Base-by-base conservation (phyloP, 2,113 vertebrate genomes). In the Hipposideros armiger region DNA sequence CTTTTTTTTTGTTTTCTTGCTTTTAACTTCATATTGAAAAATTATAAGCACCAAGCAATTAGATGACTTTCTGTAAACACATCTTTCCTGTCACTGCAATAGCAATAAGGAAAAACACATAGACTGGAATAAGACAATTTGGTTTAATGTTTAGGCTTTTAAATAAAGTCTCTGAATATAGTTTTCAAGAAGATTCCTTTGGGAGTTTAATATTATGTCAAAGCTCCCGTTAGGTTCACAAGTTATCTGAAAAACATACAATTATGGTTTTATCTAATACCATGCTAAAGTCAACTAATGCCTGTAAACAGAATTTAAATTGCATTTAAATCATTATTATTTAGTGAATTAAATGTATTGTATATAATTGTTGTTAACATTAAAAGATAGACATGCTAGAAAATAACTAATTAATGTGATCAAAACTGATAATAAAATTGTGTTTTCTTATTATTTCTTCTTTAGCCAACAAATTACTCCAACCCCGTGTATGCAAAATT, bases 401-500 rank as follows among this genome's bases (percentile, higher is more conserved):
- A 91, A 91, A 62, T 76, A 60, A 81, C 8, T 50, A 36, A 96
- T 10, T 64, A 32, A 58, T 78, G 5, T 76, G 5, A 0, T 91
- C 3, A 77, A 82, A 20, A 76, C 1, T 36, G 16, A 32, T 81
- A 94, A 84, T 64, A 83, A 85, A 76, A 87, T 45, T 36, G 17
- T 84, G 64, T 42, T 94, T 97, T 3, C 85, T 96, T 95, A 32
- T 89, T 97, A 96, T 97, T 81, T 94, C 52, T 76, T 22, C 98
- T 98, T 72, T 98, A 99, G 99, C 99, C 99, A 95, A 99, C 99
- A 97, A 99, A 99, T 98, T 99, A 99, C 97, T 99, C 99, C 97
- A 99, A 99, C 98, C 99, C 99, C n/a, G 99, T 99, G 97, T 99
- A 99, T 98, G 99, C 99, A 98, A 99, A 99, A 98, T 99, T 99